Conservation (phyloP, 2,113 vertebrate species). For the Cynoglossus semilaevis region DNA sequence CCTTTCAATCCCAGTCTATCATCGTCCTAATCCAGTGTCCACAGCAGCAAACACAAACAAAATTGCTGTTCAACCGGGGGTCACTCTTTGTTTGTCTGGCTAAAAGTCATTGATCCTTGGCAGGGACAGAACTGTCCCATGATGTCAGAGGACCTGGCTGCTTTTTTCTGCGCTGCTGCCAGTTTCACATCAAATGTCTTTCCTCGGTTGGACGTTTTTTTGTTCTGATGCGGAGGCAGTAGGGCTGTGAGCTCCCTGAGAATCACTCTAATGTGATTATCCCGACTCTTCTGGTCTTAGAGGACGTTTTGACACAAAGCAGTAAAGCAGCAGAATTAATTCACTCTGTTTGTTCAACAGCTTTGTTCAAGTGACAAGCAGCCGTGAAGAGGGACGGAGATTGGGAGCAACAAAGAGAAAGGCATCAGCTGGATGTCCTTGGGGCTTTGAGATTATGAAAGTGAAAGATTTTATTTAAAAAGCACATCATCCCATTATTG, state of each 20-base stretch:
- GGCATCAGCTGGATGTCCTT: neutral
- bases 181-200: constrained; percentile 42
- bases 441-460: neutral
- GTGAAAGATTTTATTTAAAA: constrained; percentile 2
- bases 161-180: constrained; percentile 1
- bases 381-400: neutral
- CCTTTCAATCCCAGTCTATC: too few species aligned
- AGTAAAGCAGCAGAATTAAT: constrained; percentile 35
- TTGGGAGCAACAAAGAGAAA: neutral
- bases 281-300: constrained; percentile 17
- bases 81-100: constrained; percentile 8
- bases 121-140: constrained; percentile 39
- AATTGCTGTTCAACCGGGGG: neutral
- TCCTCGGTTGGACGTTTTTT: constrained; percentile 11
- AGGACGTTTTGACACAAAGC: constrained; percentile 40
- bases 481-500: neutral
- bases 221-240: constrained; percentile 15
- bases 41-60: constrained; percentile 7
- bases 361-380: constrained; percentile 11
- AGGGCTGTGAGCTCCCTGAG: constrained; percentile 38
- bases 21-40: neutral
- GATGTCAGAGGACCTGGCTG: constrained; percentile 42
- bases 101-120: constrained; percentile 32
- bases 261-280: constrained; percentile 58
- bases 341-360: constrained; percentile 25